A percentile compares a stretch with the other conserved stretches of the same genome.
Evolutionary conservation across 23 tunicate genomes (phyloP).

Genomic region (Corella eumyota): DNA sequence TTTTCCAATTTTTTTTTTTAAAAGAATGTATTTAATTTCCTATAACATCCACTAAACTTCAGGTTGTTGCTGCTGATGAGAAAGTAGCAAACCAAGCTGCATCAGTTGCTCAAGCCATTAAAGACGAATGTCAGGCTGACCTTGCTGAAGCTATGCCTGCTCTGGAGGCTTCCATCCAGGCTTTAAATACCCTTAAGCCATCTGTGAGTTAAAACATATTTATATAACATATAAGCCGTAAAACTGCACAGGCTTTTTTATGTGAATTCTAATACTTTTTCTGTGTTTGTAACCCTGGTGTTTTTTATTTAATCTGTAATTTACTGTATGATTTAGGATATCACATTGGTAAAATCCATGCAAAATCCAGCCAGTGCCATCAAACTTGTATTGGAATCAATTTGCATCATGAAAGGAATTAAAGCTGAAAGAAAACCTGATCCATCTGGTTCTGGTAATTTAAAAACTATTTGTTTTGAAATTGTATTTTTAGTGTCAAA

Average conservation of each 20-base stretch:
- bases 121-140: conserved; percentile 95
- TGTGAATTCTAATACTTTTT: too few relatives aligned
- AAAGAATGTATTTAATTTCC: background rate
- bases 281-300: too few relatives aligned
- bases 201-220: conserved; percentile 39
- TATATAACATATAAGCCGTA: too few relatives aligned
- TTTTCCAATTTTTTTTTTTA: too few relatives aligned
- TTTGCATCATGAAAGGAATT: conserved; percentile 92
- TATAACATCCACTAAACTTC: background rate
- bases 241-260: too few relatives aligned
- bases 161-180: conserved; percentile 80
- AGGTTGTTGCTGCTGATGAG: conserved; percentile 96
- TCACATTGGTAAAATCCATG: conserved; percentile 88
- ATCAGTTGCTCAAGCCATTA: conserved; percentile 79
- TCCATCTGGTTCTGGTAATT: conserved; percentile 88
- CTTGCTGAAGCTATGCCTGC: conserved; percentile 98
- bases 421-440: conserved; percentile 98
- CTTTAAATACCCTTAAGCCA: conserved; percentile 93
- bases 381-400: conserved; percentile 88
- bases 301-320: too few relatives aligned
- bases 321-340: too few relatives aligned
- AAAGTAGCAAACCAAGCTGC: conserved; percentile 93
- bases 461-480: background rate
- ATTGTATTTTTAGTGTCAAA: background rate
- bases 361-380: conserved; percentile 84